phyloP scores from a whole-genome alignment of 2,888 invertebrate genomes.

The Hypsopygia costalis region DNA sequence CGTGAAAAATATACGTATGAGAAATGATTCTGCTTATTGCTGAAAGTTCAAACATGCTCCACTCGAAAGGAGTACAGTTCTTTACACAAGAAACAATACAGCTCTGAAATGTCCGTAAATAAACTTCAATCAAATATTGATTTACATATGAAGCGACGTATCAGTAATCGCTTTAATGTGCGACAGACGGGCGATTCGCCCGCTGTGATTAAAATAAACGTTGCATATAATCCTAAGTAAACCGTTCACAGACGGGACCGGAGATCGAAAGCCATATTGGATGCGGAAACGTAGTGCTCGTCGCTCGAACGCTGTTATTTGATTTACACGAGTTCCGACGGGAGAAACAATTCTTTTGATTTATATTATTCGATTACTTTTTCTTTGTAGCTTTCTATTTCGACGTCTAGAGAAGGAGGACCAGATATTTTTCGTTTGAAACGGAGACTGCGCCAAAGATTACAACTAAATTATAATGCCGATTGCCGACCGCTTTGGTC shows the following conservation, averaged over 20 bases:
- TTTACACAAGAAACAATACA: not conserved
- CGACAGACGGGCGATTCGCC: not conserved
- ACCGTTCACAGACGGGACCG: conserved; percentile 61
- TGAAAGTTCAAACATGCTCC: no score
- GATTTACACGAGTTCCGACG: conserved; percentile 10
- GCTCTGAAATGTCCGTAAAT: not conserved
- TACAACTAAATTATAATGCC: no score
- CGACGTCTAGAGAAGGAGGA: not conserved
- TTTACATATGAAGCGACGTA: not conserved
- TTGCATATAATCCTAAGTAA: conserved; percentile 62
- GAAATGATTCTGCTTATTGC: no score
- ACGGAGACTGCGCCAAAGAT: no score
- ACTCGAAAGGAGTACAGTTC: not conserved
- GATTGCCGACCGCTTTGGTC: no score
- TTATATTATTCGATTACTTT: not conserved
- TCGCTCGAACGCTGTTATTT: conserved; percentile 27
- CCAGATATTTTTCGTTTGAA: no score
- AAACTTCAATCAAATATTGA: not conserved
- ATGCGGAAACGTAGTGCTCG: conserved; percentile 64
- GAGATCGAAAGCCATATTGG: conserved; percentile 77
- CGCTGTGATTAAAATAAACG: conserved; percentile 61
- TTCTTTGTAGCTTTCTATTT: not conserved
- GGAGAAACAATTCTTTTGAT: not conserved
- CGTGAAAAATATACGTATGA: no score
- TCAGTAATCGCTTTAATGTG: not conserved